A percentile compares a stretch with the other conserved stretches of the same genome.
Conservation (phyloP, 2,888 invertebrate species). For the Thyatira batis region DNA sequence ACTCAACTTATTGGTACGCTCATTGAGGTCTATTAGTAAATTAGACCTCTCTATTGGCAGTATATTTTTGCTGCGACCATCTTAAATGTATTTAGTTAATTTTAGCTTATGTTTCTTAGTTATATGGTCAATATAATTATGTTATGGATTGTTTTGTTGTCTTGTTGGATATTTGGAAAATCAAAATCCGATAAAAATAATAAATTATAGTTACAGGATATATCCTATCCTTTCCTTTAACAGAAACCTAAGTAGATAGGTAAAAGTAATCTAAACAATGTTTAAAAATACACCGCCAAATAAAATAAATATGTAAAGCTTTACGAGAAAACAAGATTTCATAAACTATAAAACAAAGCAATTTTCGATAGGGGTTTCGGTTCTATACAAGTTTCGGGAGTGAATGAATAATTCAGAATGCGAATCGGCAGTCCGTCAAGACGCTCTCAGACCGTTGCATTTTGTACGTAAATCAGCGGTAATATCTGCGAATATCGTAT, state of each 20-base stretch:
- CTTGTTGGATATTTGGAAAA: too few species aligned
- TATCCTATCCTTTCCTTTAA: too few species aligned
- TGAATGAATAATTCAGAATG: slow-evolving; percentile 77
- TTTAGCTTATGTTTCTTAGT: not conserved
- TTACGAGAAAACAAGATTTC: slow-evolving; percentile 49
- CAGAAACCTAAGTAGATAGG: too few species aligned
- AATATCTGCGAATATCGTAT: slow-evolving; percentile 64
- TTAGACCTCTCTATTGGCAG: slow-evolving; percentile 38
- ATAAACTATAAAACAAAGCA: slow-evolving; percentile 73
- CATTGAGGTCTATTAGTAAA: slow-evolving; percentile 68
- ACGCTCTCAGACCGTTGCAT: slow-evolving; percentile 64
- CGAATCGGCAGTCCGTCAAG: slow-evolving; percentile 78
- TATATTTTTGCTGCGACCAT: not conserved
- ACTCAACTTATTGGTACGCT: slow-evolving; percentile 59
- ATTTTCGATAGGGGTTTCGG: slow-evolving; percentile 58
- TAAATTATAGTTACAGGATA: too few species aligned
- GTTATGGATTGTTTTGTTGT: too few species aligned
- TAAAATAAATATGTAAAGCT: slow-evolving; percentile 20
- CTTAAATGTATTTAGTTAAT: not conserved
- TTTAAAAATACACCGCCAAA: not conserved
- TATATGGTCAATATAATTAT: too few species aligned
- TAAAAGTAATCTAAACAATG: not conserved
- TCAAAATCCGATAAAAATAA: too few species aligned
- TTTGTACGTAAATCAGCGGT: slow-evolving; percentile 69
- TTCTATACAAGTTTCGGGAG: slow-evolving; percentile 65